Evolutionary conservation across 2,113 vertebrate species (phyloP), one percentile per base, ranked within the genome.

Genomic region (Calyptommatus sinebrachiatus): DNA sequence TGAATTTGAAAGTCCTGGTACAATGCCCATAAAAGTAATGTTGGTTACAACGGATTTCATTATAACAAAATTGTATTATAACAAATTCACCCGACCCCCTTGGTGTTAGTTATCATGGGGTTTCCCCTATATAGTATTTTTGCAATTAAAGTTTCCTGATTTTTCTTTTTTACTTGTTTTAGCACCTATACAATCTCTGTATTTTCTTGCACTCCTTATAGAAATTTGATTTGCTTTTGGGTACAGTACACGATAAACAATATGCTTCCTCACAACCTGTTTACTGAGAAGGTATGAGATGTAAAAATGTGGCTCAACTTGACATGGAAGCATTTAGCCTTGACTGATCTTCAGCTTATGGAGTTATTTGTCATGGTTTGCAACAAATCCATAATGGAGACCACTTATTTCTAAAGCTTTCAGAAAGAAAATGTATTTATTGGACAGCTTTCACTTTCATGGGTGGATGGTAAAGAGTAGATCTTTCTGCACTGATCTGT

Each of bases 171-270:
- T 5, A 41, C 35, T 41, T 41, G 35, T 41, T 41, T 2, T 2
- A 41, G 35, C 35, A 41, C 35, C 35, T 41, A 41, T 41, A 5
- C 35, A 41, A 41, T 41, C 35, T 41, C 35, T 41, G n/a, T n/a
- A 41, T 7, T 46, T 80, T 78, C 62, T 81, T 26, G 21, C 8
- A 80, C 0, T 12, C 26, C 50, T 46, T 6, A 62, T 88, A 79
- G 86, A 85, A 86, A 84, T 78, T 50, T 24, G 82, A 63, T 67
- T 84, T 84, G 69, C 92, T 88, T 86, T 93, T 88, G 85, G 90
- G 77, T 90, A 65, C 79, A 84, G 78, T 82, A 65, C 63, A 78
- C 81, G 67, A 81, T 82, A 62, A 87, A 66, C 20, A 75, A 71
- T 69, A 20, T 68, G 71, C 2, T 71, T 77, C 78, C 76, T 82